A percentile compares a stretch with the other conserved stretches of the same genome.
These are phyloP conservation scores for Xylophagus ater DNA, from an alignment of 2,888 invertebrate species.

Conservation along the genomic window DNA sequence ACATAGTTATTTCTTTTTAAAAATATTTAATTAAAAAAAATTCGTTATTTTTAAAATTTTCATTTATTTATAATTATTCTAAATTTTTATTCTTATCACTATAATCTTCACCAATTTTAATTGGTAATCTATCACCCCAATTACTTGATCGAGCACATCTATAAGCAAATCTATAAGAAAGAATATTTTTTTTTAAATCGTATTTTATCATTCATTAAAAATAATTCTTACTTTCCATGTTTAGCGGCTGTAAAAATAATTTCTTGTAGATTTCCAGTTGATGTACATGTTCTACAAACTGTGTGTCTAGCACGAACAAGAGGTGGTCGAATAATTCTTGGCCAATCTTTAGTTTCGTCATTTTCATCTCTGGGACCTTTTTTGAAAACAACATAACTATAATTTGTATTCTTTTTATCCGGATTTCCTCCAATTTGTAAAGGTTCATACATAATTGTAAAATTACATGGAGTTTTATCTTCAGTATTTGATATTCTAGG, in stretches of 20 bases:
- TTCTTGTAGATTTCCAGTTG: conserved; percentile 61
- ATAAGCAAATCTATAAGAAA: conserved; percentile 48
- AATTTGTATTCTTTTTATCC: conserved; percentile 44
- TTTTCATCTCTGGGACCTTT: conserved; percentile 51
- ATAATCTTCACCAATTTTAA: conserved; percentile 35
- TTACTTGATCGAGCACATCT: conserved; percentile 58
- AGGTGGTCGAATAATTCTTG: conserved; percentile 64
- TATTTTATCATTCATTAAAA: background rate
- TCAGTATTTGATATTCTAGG: conserved; percentile 46
- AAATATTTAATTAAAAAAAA: background rate
- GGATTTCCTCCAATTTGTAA: conserved; percentile 43
- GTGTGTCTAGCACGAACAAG: conserved; percentile 58
- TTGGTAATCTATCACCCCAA: conserved; percentile 74
- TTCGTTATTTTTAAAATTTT: background rate
- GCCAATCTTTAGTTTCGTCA: conserved; percentile 51
- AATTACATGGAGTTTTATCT: conserved; percentile 67
- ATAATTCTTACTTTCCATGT: conserved; percentile 54
- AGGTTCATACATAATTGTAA: conserved; percentile 50
- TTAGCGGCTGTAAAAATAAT: conserved; percentile 63
- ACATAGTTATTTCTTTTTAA: too few species aligned
- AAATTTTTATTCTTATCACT: too few species aligned
- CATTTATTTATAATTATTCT: too few species aligned
- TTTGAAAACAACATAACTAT: conserved; percentile 70
- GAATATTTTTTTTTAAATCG: background rate
- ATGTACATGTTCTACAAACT: conserved; percentile 67